phyloP scores from a whole-genome alignment of 2,797 vertebrate species.

The Okamejei kenojei region DNA sequence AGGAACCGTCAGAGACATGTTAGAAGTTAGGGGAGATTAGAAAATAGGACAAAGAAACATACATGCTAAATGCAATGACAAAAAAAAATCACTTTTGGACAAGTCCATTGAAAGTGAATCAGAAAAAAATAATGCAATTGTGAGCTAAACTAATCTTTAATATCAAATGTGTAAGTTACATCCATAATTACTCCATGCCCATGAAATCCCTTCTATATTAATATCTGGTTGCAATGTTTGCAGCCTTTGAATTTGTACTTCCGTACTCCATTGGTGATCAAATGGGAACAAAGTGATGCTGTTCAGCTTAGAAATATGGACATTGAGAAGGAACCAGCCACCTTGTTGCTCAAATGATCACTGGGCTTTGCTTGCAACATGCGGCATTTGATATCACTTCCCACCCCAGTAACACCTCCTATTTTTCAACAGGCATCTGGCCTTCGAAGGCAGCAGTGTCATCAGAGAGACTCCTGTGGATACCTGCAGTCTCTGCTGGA shows the following conservation, averaged over 20 bases:
- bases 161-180: neutral
- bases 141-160: neutral
- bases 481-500: no score
- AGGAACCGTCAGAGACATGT: neutral
- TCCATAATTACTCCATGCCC: neutral
- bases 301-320: no score
- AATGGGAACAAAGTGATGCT: neutral
- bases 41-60: neutral
- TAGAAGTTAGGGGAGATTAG: neutral
- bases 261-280: no score
- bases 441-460: neutral
- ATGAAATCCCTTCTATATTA: no score
- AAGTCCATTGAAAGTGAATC: neutral
- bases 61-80: neutral
- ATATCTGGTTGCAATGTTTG: neutral
- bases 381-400: neutral
- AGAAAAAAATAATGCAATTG: neutral
- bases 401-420: neutral
- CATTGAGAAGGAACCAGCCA: neutral
- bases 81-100: neutral
- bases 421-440: neutral
- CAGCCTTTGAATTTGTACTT: neutral
- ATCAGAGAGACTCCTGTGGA: neutral
- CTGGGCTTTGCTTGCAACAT: neutral
- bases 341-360: neutral